Conservation (phyloP, 2,113 vertebrate species). For the Anhinga anhinga region DNA sequence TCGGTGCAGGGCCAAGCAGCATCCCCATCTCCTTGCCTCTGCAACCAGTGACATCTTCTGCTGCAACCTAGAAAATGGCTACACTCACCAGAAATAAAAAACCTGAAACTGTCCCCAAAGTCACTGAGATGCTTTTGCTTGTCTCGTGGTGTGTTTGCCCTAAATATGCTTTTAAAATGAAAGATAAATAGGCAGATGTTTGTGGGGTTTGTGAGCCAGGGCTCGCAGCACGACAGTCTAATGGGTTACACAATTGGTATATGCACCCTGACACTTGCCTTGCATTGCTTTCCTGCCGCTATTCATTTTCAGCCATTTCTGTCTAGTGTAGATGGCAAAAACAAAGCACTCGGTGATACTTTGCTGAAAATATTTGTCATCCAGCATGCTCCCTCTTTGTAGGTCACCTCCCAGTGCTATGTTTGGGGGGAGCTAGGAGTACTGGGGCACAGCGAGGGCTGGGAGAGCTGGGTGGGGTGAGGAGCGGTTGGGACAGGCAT, state of each 20-base stretch:
- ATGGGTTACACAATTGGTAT: too few relatives aligned
- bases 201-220: neutral
- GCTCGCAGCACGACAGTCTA: neutral
- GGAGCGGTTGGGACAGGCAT: neutral
- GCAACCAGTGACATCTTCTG: neutral
- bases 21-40: too few relatives aligned
- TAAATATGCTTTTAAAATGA: neutral
- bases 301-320: neutral
- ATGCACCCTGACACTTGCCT: neutral
- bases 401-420: neutral
- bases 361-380: neutral
- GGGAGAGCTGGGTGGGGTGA: neutral
- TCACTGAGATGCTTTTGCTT: neutral
- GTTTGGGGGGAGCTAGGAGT: neutral
- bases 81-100: neutral
- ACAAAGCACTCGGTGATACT: fast-evolving
- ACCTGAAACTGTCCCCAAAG: neutral
- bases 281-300: neutral
- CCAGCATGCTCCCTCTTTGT: neutral
- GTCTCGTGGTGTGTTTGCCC: neutral
- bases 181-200: neutral
- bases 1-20: neutral
- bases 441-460: neutral
- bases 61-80: neutral
- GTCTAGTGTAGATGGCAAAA: neutral